Base-by-base conservation (phyloP, 37 sponge, comb jelly and placozoan species). In the Diacarnus erythraeanus region DNA sequence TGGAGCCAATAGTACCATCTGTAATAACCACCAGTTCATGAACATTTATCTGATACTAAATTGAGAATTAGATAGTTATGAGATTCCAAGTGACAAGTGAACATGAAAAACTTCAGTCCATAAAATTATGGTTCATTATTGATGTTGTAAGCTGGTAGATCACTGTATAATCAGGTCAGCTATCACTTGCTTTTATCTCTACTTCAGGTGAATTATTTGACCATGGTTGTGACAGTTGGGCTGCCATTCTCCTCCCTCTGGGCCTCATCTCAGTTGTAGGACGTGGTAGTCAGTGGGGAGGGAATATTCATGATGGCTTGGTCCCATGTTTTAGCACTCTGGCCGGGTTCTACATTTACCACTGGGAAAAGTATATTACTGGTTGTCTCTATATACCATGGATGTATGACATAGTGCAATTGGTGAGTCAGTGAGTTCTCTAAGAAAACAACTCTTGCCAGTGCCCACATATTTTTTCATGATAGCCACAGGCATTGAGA, bases 281-380 rank as follows among this genome's bases (percentile, higher is more conserved):
- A 1, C 87, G 84, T 31, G 87, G 84, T 0, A 3, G 29, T 10
- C 63, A 59, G 51, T 91, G 88, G 88, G 88, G 88, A 0, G 69
- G 68, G 2, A 80, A 44, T 22, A 33, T 71, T 36, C 51, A 59
- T 4, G 81, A 85, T 27, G 77, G 57, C 0, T 69, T 75, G 42
- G 21, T 72, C 9, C 77, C 82, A 2, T 61, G 63, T 39, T 40
- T 90, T 57, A 74, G 81, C 17, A 31, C 72, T 21, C 57, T 87
- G 40, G 77, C 87, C 20, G 84, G 89, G n/a, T 98, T 98, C 94
- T 95, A 93, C 85, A 43, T 93, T 21, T 69, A 64, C 64, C 98
- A 98, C 81, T 98, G 98, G 96, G 98, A 98, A 89, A 98, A 98
- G 72, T 98, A 95, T 78, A 86, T 93, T 69, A 98, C 98, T 30